Percentiles rank a stretch among this genome's conserved stretches.
Conservation (phyloP, 2,797 vertebrate species). For the Peromyscus nudipes region DNA sequence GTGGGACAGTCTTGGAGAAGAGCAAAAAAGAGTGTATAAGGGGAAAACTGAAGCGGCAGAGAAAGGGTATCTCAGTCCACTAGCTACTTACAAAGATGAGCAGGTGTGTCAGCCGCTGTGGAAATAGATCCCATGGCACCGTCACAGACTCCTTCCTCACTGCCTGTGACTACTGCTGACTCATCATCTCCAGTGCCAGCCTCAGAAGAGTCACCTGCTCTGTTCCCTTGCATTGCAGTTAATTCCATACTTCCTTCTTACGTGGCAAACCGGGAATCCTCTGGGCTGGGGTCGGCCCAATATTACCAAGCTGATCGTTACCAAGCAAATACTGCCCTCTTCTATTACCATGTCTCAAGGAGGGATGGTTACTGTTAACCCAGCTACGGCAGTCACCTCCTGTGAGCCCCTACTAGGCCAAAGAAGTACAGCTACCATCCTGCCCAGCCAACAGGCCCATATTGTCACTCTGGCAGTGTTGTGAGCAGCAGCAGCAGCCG, state of each 20-base stretch:
- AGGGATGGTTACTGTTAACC: conserved; percentile 91
- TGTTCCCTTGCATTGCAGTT: conserved; percentile 81
- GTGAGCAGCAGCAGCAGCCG: conserved; percentile 71
- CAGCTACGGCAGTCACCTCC: conserved; percentile 88
- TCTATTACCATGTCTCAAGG: conserved; percentile 88
- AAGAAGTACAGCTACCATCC: conserved; percentile 84
- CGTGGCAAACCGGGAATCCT: conserved; percentile 86
- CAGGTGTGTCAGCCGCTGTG: conserved; percentile 91
- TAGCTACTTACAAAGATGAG: conserved; percentile 92
- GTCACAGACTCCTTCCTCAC: conserved; percentile 82
- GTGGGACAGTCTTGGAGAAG: conserved; percentile 96
- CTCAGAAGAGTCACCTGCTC: conserved; percentile 87
- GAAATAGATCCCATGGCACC: conserved; percentile 90
- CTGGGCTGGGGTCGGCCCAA: conserved; percentile 82
- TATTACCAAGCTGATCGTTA: conserved; percentile 94
- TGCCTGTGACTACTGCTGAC: conserved; percentile 65
- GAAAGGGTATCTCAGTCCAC: conserved; percentile 94
- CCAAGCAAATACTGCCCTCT: conserved; percentile 90
- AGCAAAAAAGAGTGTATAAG: conserved; percentile 96
- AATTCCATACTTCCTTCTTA: conserved; percentile 83
- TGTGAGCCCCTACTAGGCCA: conserved; percentile 85
- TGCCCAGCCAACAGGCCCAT: conserved; percentile 82
- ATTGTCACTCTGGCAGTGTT: conserved; percentile 86
- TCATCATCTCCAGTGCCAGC: conserved; percentile 89
- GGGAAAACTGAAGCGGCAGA: conserved; percentile 95